Base-by-base conservation (phyloP, 1,140 invertebrate genomes). In the Cyrtorhinus lividipennis region DNA sequence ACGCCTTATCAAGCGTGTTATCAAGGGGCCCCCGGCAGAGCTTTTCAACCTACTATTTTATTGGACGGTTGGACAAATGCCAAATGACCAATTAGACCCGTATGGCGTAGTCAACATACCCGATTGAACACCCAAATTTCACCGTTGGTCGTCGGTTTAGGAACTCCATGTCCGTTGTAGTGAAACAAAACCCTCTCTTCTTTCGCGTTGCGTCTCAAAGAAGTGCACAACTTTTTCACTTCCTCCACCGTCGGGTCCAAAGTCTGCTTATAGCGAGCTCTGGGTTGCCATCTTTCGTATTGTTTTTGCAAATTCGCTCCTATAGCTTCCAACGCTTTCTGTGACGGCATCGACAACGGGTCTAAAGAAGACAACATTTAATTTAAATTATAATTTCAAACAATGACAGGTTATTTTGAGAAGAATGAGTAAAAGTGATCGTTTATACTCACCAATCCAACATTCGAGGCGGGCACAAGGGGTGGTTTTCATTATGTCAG, bases 61-160 rank as follows among this genome's bases (percentile, higher is more conserved):
- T n/a, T n/a, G n/a, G n/a, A n/a, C n/a, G n/a, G n/a, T n/a, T n/a
- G n/a, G n/a, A n/a, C n/a, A n/a, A n/a, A n/a, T n/a, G n/a, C n/a
- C n/a, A n/a, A n/a, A n/a, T n/a, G n/a, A n/a, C n/a, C n/a, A n/a
- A n/a, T n/a, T n/a, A n/a, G n/a, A n/a, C n/a, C n/a, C n/a, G n/a
- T n/a, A n/a, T n/a, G n/a, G n/a, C n/a, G n/a, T n/a, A n/a, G n/a
- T n/a, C n/a, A n/a, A 62, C 48, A 58, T 58, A 92, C 90, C 75
- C 88, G 84, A 78, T 99, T 99, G 75, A 99, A 99, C 2, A 99
- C 95, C 97, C 97, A 99, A 70, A 99, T 95, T 82, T 99, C 96
- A 13, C 97, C 96, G 79, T 99, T 98, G 25, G 83, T 81, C 8
- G 97, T 99, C 30, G 97, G 96, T 76, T 90, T 92, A 45, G 97